Evolutionary conservation across 2,888 invertebrate species (phyloP), one percentile per base, ranked within the genome.

Genomic region (Cheilosia pagana): DNA sequence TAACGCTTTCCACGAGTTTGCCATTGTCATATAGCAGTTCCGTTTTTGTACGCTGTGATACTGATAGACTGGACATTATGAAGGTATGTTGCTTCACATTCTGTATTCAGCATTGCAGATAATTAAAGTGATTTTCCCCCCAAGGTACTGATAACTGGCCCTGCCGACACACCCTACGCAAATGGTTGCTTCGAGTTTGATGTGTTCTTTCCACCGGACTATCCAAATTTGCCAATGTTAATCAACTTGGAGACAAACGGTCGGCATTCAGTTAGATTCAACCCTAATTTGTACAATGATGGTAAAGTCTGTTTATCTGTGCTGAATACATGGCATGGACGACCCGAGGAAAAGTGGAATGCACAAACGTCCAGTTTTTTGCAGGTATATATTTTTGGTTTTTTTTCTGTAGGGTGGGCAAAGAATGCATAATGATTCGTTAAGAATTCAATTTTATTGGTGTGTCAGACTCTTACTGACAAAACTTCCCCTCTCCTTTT

Each of bases 321-420:
- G 87, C 93, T 98, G 87, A 98, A 98, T 92, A 98, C 98, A 2
- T 98, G 98, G 98, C 98, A 98, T 92, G 98, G 98, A 7, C 93
- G 98, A 68, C 98, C 98, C 25, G 98, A 98, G 92, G 98, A 98
- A 92, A 98, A 98, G 92, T 98, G 98, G 98, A 98, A 98, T 92
- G 96, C 98, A 83, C 97, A 98, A 91, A 98, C 98, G 0, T 98
- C 98, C 53, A 98, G 97, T 91, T 98, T 98, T 90, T 93, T 98
- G 82, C 96, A 96, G 93, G 94, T 94, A 86, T 79, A 7, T 45
- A 8, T 3, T 8, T 1, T 19, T 43, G 0, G 77, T 68, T 28
- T 10, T 55, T 39, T 31, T 35, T 50, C n/a, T 39, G 10, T 31
- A n/a, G n/a, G n/a, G n/a, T n/a, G n/a, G n/a, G n/a, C n/a, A n/a